Evolutionary conservation across 2,888 invertebrate species (phyloP).

Genomic region (Epinotia brunnichana): DNA sequence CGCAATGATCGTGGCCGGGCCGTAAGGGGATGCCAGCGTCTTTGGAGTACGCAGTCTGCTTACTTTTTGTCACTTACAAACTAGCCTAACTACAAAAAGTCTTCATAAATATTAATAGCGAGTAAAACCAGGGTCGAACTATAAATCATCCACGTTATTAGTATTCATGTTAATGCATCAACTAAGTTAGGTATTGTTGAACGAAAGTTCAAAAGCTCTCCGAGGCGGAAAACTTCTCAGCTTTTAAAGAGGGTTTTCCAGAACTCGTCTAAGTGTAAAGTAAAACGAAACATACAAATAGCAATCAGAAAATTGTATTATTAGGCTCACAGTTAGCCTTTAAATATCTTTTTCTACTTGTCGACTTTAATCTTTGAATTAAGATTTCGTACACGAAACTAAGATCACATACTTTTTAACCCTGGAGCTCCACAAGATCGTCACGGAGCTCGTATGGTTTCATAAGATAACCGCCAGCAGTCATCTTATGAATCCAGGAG

Average conservation of each 20-base stretch:
- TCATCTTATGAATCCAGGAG: too few species aligned
- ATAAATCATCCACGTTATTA: slow-evolving; percentile 20
- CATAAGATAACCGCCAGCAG: too few species aligned
- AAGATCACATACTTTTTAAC: too few species aligned
- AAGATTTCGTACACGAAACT: too few species aligned
- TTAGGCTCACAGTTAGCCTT: background rate
- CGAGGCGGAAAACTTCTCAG: slow-evolving; percentile 26
- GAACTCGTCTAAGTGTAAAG: slow-evolving; percentile 22
- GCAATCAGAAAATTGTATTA: background rate
- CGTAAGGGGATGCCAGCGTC: too few species aligned
- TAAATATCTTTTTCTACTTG: too few species aligned
- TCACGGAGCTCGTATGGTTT: too few species aligned
- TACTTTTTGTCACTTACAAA: background rate
- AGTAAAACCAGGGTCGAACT: background rate
- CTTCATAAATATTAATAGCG: background rate
- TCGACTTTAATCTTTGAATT: too few species aligned
- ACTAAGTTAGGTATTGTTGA: slow-evolving; percentile 22
- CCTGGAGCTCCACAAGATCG: too few species aligned
- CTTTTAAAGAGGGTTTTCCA: slow-evolving; percentile 15
- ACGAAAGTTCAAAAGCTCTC: slow-evolving; percentile 17
- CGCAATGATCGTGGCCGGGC: too few species aligned
- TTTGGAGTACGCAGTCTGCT: too few species aligned
- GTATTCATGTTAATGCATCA: slow-evolving; percentile 28
- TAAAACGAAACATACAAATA: slow-evolving; percentile 5
- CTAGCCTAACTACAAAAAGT: background rate